Conservation (phyloP, 1,140 invertebrate species). For the Papilio xuthus region DNA sequence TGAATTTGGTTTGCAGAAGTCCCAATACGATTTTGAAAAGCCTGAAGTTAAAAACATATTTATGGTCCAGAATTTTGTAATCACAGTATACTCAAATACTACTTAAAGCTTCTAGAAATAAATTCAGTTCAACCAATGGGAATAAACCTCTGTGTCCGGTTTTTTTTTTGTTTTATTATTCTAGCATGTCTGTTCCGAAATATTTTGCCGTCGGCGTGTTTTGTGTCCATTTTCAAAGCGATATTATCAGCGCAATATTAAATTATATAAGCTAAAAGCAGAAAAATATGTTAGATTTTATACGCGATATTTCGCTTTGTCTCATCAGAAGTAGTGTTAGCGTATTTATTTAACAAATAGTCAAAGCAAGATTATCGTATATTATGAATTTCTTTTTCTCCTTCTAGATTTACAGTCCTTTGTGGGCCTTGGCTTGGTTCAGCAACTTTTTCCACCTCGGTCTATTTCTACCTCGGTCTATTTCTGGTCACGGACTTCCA, state of each 20-base stretch:
- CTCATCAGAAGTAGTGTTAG: too few relatives aligned
- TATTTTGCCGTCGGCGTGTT: conserved; percentile 31
- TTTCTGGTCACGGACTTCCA: too few relatives aligned
- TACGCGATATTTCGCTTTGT: neutral
- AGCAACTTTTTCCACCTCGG: too few relatives aligned
- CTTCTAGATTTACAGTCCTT: too few relatives aligned
- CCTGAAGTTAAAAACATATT: too few relatives aligned
- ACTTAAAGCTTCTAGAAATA: conserved; percentile 25
- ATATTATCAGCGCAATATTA: neutral
- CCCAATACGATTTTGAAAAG: too few relatives aligned
- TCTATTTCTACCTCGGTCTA: too few relatives aligned
- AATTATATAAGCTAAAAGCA: neutral
- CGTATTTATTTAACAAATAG: too few relatives aligned
- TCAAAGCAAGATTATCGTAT: too few relatives aligned
- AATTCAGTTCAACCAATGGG: conserved; percentile 44
- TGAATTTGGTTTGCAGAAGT: too few relatives aligned
- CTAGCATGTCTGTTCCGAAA: conserved; percentile 40
- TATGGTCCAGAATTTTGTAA: neutral
- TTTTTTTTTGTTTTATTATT: conserved; percentile 44
- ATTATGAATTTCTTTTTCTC: too few relatives aligned
- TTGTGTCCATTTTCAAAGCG: conserved; percentile 18
- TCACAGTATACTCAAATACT: neutral
- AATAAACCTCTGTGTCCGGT: conserved; percentile 34
- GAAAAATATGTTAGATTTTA: neutral
- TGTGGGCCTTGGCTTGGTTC: too few relatives aligned